Evolutionary conservation across 2,888 invertebrate species (phyloP), one percentile per base, ranked within the genome.

Genomic region (Alsophila aescularia): DNA sequence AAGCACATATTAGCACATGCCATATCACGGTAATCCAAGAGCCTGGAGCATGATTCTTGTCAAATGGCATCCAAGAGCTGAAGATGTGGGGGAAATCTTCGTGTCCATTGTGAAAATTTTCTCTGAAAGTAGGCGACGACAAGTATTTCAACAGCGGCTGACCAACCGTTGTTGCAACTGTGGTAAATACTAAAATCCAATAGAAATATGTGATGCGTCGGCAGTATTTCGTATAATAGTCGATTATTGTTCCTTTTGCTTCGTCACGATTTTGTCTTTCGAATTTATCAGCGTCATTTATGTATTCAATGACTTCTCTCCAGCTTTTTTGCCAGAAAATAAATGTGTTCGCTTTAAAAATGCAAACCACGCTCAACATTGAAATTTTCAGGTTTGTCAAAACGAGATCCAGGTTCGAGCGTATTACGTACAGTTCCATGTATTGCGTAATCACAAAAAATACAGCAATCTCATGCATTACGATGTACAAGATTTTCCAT

Each of bases 61-160:
- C 81, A 61, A 85, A 76, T 0, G 89, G 88, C 72, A 84, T 74
- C 88, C 88, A 90, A 12, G 89, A 81, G 52, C 86, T 89, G 32
- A 86, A 86, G 15, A 90, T 86, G 39, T 88, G 90, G 0, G 85
- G 85, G 64, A 88, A 90, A 0, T 59, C 27, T 60, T 84, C 83
- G 0, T 78, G 78, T 4, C 84, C 88, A 60, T 84, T 84, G 0
- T 49, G 69, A 15, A 84, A 42, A 10, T 72, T 73, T 58, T 83
- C 79, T 29, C 85, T 76, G 39, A 76, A 85, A 2, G 58, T 65
- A 0, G 68, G 34, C 0, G 86, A 84, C 0, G 83, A 77, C 1
- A 77, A 9, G 60, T 81, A 87, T 60, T 58, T 68, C 48, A 87
- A 69, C 1, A 85, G 57, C 1, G 88, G 87, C 1, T 80, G 74